A percentile compares a stretch with the other conserved stretches of the same genome.
phyloP scores from a whole-genome alignment of 2,113 vertebrate species.

The Pseudopodoces humilis region DNA sequence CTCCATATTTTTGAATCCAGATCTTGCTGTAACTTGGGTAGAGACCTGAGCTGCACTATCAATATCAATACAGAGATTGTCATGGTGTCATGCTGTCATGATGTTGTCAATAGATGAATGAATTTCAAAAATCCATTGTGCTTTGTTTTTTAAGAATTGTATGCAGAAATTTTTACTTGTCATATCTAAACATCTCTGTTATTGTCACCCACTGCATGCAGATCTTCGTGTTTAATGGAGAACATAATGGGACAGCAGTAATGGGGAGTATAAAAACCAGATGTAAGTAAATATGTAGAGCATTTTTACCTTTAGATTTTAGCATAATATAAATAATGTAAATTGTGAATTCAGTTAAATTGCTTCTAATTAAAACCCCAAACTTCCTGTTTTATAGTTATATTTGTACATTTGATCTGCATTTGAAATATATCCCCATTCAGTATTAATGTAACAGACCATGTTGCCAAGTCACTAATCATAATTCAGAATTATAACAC shows the following conservation, averaged over 20 bases:
- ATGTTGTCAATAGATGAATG: not conserved
- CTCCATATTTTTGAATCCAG: not conserved
- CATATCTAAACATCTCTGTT: not conserved
- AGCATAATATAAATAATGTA: not conserved
- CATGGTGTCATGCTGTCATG: not conserved
- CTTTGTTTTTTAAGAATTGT: not conserved
- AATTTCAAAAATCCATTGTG: not conserved
- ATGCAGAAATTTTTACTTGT: not conserved
- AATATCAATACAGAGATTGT: not conserved
- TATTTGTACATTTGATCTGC: not conserved
- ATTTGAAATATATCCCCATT: not conserved
- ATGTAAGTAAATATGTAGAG: constrained; percentile 68
- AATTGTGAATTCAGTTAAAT: not conserved
- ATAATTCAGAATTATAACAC: not conserved
- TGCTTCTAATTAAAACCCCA: not conserved
- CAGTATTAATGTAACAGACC: not conserved
- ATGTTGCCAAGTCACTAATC: not conserved
- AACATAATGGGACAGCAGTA: fast-evolving
- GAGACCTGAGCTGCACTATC: not conserved
- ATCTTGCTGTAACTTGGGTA: not conserved
- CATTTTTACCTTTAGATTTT: not conserved
- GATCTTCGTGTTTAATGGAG: not conserved
- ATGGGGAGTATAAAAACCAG: fast-evolving
- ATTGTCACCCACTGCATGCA: constrained; percentile 24
- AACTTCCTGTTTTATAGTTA: not conserved